Evolutionary conservation across 2,888 invertebrate species (phyloP).

Genomic region (Brachycybe producta): DNA sequence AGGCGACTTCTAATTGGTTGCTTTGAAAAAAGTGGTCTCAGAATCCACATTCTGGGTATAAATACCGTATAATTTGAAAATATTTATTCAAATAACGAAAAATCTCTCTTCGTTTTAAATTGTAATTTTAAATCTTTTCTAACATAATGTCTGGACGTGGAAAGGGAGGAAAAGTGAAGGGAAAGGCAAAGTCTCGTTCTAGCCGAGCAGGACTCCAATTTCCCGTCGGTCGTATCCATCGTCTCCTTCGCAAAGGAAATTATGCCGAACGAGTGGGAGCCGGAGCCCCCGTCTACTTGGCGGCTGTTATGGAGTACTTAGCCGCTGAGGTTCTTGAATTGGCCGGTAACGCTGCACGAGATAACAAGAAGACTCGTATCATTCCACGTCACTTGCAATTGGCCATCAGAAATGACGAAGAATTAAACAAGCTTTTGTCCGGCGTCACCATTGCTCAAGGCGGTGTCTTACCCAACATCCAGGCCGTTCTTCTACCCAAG

Average conservation of each 20-base stretch:
- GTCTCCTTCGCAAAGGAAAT: conserved; percentile 31
- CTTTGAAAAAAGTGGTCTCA: too few species aligned
- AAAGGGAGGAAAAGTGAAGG: conserved; percentile 38
- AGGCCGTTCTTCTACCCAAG: conserved; percentile 59
- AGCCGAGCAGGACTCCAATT: conserved; percentile 30
- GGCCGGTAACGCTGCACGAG: conserved; percentile 47
- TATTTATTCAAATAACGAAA: too few species aligned
- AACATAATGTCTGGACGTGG: conserved; percentile 39
- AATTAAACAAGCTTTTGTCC: conserved; percentile 58
- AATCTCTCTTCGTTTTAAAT: too few species aligned
- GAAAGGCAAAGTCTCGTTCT: conserved; percentile 39
- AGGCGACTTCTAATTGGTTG: too few species aligned
- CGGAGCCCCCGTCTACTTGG: conserved; percentile 32
- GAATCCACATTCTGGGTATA: too few species aligned
- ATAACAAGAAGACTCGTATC: conserved; percentile 56
- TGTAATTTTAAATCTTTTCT: too few species aligned
- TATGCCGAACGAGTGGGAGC: conserved; percentile 38
- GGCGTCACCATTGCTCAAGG: conserved; percentile 69
- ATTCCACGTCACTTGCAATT: conserved; percentile 65
- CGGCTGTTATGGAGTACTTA: conserved; percentile 46
- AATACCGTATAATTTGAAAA: too few species aligned
- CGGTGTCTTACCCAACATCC: conserved; percentile 69
- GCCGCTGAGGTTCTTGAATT: conserved; percentile 54
- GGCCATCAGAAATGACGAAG: conserved; percentile 69
- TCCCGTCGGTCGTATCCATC: conserved; percentile 30